A percentile compares a stretch with the other conserved stretches of the same genome.
Conservation (phyloP, 2,113 vertebrate genomes). For the Paramormyrops kingsleyae region DNA sequence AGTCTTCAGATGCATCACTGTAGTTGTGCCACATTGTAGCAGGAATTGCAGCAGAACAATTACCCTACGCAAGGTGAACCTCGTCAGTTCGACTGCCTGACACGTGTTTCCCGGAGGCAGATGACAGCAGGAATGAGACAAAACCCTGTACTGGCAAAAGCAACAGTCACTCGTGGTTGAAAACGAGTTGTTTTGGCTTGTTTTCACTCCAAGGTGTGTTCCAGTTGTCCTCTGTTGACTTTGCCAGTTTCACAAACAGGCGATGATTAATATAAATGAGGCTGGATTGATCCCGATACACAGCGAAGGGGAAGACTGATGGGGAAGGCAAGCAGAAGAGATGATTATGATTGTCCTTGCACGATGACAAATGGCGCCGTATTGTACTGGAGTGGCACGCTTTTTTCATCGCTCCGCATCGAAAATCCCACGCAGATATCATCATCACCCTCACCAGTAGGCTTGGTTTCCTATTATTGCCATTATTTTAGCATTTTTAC, state of each 20-base stretch:
- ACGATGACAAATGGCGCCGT: slow-evolving; percentile 69
- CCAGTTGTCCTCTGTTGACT: slow-evolving; percentile 58
- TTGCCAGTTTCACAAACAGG: slow-evolving; percentile 64
- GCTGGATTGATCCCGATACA: slow-evolving; percentile 70
- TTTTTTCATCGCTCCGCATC: slow-evolving; percentile 65
- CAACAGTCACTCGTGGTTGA: background rate
- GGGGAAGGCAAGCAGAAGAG: slow-evolving; percentile 54
- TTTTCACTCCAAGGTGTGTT: slow-evolving; percentile 47
- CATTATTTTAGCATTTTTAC: background rate
- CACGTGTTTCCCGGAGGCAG: background rate
- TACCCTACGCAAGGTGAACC: background rate
- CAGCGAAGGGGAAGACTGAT: slow-evolving; percentile 63
- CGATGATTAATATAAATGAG: slow-evolving; percentile 76
- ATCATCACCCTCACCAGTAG: slow-evolving; percentile 39
- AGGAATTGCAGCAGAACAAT: background rate
- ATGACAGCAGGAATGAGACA: background rate
- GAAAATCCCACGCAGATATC: slow-evolving; percentile 55
- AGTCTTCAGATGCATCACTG: background rate
- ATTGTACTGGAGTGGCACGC: slow-evolving; percentile 56
- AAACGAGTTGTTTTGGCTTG: slow-evolving; percentile 30
- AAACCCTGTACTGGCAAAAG: background rate
- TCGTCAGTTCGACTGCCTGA: background rate
- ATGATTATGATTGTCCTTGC: slow-evolving; percentile 71
- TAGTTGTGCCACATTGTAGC: background rate
- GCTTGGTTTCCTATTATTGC: background rate